phyloP scores from a whole-genome alignment of 2,113 vertebrate genomes.

The Numenius arquata region DNA sequence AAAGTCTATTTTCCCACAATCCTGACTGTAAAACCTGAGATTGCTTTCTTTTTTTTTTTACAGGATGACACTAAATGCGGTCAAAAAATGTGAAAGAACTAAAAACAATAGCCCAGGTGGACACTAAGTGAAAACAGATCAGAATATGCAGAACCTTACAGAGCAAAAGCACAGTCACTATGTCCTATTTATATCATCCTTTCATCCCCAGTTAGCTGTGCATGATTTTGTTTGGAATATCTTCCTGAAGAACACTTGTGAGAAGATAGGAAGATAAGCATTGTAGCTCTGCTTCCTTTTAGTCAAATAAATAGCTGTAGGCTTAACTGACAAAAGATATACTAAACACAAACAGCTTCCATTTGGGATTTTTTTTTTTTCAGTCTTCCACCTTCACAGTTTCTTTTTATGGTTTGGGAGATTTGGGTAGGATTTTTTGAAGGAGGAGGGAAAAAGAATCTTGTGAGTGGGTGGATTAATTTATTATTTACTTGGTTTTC shows the following conservation, averaged over 20 bases:
- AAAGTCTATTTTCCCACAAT: not conserved
- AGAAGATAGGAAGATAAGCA: conserved; percentile 7
- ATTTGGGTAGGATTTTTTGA: not conserved
- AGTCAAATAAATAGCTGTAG: conserved; percentile 1
- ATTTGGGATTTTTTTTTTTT: not conserved
- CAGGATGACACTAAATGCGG: not conserved
- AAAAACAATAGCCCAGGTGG: not conserved
- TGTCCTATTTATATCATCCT: not conserved
- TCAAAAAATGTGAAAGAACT: not conserved
- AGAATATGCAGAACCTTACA: not conserved
- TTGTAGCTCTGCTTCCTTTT: not conserved
- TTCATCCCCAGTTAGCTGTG: not conserved
- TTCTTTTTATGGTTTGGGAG: not conserved
- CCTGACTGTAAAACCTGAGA: not conserved
- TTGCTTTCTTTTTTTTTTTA: not conserved
- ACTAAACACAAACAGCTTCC: not conserved
- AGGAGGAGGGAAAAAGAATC: not conserved
- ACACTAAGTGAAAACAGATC: not conserved
- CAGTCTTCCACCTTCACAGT: not conserved
- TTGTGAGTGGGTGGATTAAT: not conserved
- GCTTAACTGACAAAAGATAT: not conserved
- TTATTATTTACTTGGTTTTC: not conserved
- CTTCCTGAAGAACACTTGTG: conserved; percentile 14
- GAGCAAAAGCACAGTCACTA: not conserved
- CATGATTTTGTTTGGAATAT: conserved; percentile 5